Evolutionary conservation across 2,888 invertebrate genomes (phyloP).

Genomic region (Nomada ruficornis): DNA sequence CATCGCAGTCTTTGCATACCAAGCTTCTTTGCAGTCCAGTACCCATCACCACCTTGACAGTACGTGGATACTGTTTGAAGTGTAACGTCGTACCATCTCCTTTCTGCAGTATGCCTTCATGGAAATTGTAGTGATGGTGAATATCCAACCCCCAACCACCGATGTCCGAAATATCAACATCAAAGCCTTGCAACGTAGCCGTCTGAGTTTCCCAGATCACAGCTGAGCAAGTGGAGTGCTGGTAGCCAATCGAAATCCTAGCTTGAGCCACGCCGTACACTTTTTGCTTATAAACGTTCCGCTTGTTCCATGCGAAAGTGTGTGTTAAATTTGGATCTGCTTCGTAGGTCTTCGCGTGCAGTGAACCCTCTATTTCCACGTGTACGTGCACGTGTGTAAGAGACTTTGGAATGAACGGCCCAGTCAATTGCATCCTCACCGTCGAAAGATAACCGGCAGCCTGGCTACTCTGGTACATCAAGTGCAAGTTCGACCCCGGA

Average conservation of each 20-base stretch:
- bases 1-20: slow-evolving; percentile 94
- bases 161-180: slow-evolving; percentile 98
- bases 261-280: slow-evolving; percentile 95
- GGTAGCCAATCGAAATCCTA: slow-evolving; percentile 96
- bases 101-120: slow-evolving; percentile 98
- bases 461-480: slow-evolving; percentile 98
- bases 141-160: slow-evolving; percentile 99
- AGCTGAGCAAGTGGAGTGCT: slow-evolving; percentile 93
- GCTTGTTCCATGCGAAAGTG: slow-evolving; percentile 98
- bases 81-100: slow-evolving; percentile 98
- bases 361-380: slow-evolving; percentile 96
- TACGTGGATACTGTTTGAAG: slow-evolving; percentile 95
- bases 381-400: slow-evolving; percentile 95
- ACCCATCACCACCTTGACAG: slow-evolving; percentile 96
- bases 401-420: slow-evolving; percentile 91
- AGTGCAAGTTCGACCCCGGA: slow-evolving; percentile 95
- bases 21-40: slow-evolving; percentile 94
- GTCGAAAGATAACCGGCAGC: slow-evolving; percentile 97
- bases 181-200: slow-evolving; percentile 96
- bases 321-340: slow-evolving; percentile 98
- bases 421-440: slow-evolving; percentile 95
- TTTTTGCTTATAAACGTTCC: slow-evolving; percentile 98
- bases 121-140: slow-evolving; percentile 99
- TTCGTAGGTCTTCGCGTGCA: slow-evolving; percentile 96
- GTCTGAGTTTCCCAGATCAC: slow-evolving; percentile 98